Percentiles rank a stretch among this genome's conserved stretches.
phyloP scores from a whole-genome alignment of 2,797 vertebrate species.

The Sorex maritimensis region DNA sequence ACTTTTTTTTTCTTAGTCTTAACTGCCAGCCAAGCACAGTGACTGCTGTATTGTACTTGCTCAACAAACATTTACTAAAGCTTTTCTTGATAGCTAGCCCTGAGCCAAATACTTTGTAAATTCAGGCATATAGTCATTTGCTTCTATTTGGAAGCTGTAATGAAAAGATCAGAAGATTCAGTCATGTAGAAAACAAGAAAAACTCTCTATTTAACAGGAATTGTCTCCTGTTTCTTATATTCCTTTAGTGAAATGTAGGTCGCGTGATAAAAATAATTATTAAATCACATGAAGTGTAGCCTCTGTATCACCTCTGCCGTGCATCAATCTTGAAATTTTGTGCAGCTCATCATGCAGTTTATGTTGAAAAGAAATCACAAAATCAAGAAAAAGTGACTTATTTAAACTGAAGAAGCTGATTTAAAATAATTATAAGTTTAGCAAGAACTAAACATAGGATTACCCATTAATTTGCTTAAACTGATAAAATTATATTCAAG shows the following conservation, averaged over 20 bases:
- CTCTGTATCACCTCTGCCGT: slow-evolving; percentile 6
- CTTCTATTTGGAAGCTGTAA: slow-evolving; percentile 48
- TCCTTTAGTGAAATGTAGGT: slow-evolving; percentile 59
- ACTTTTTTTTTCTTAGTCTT: background rate
- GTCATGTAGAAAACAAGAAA: slow-evolving; percentile 71
- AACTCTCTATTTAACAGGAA: slow-evolving; percentile 35
- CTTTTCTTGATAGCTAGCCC: background rate
- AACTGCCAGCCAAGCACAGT: background rate
- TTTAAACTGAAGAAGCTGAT: slow-evolving; percentile 64
- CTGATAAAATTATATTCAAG: slow-evolving; percentile 61
- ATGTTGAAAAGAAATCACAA: slow-evolving; percentile 65
- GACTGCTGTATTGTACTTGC: background rate
- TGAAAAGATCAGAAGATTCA: slow-evolving; percentile 56
- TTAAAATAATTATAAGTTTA: slow-evolving; percentile 75
- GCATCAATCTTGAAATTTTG: slow-evolving; percentile 66
- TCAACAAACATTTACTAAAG: background rate
- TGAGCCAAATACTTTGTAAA: slow-evolving; percentile 49
- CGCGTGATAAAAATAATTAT: slow-evolving; percentile 62
- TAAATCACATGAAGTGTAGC: slow-evolving; percentile 10
- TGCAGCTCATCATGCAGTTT: slow-evolving; percentile 70
- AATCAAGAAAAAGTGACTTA: slow-evolving; percentile 66
- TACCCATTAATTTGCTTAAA: slow-evolving; percentile 62
- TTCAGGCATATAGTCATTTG: slow-evolving; percentile 33
- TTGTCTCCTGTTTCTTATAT: slow-evolving; percentile 44
- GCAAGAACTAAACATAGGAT: slow-evolving; percentile 57